Evolutionary conservation across 1,140 invertebrate genomes (phyloP), one percentile per base, ranked within the genome.

Genomic region (Saccostrea echinata): DNA sequence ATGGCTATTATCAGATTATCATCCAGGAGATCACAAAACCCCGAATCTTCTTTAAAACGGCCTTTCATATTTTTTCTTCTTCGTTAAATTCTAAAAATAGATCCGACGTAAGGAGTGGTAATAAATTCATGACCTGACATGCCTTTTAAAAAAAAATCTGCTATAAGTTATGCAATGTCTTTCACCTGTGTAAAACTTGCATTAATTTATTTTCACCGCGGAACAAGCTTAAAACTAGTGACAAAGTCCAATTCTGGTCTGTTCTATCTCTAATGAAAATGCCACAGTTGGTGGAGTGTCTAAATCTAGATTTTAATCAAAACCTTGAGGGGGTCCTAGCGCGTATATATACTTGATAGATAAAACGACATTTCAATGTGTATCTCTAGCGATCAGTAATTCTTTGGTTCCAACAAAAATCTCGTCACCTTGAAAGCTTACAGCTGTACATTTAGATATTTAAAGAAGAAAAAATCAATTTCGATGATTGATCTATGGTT

Each of bases 301-400:
- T 33, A 30, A 33, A 76, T 76, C 68, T 35, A 76, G 68, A 76
- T 76, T 76, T 76, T 33, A 76, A 76, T 76, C 68, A 76, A 76
- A 76, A 76, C 68, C 68, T 76, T 27, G 68, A 76, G 68, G 68
- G 68, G 68, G 68, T 76, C 68, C 68, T 3, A n/a, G 16, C n/a
- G 27, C 13, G 9, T 76, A 33, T 76, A 13, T 16, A 30, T 18
- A 21, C 27, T 27, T 27, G 68, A 76, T 33, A 30, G 68, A 76
- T 76, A 76, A 76, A 76, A 27, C 68, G 13, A 76, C 68, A 33
- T 76, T 76, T 76, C 24, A 76, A 76, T 27, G n/a, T 33, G 27
- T 76, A 76, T 76, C 68, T 76, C 68, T 76, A 1, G 68, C 68
- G 68, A 76, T 76, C 68, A 16, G 68, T 27, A 68, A 24, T 76